Conservation (phyloP, 2,113 vertebrate species). For the Polyodon spathula region DNA sequence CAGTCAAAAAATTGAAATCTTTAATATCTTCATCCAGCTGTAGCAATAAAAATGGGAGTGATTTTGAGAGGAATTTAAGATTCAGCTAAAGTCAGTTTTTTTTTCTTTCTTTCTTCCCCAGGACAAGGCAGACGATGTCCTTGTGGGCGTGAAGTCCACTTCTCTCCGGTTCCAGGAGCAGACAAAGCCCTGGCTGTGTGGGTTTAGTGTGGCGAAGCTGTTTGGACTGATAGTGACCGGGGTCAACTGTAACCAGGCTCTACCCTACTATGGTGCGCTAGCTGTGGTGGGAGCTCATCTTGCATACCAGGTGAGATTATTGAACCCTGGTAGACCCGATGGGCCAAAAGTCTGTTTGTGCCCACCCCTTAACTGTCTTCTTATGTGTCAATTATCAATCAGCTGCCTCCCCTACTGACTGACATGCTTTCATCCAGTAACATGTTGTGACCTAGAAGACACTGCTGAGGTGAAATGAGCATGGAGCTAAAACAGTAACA, state of each 20-base stretch:
- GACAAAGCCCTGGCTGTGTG: slow-evolving; percentile 81
- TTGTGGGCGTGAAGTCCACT: slow-evolving; percentile 84
- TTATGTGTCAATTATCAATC: neutral
- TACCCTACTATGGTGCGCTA: slow-evolving; percentile 70
- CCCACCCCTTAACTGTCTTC: neutral
- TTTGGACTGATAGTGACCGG: slow-evolving; percentile 64
- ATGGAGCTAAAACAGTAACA: neutral
- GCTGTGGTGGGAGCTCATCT: slow-evolving; percentile 59
- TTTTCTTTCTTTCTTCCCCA: slow-evolving; percentile 29
- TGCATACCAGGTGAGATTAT: slow-evolving; percentile 62
- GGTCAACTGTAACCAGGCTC: slow-evolving; percentile 64
- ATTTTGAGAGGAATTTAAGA: no score
- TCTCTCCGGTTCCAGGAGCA: slow-evolving; percentile 71
- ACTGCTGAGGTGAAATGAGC: neutral
- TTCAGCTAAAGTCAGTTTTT: no score
- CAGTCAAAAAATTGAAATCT: no score
- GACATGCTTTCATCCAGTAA: no score
- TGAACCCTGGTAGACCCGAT: slow-evolving; percentile 7
- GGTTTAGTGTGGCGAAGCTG: slow-evolving; percentile 74
- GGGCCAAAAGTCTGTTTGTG: neutral
- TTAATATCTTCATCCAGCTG: neutral
- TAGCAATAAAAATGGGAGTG: neutral
- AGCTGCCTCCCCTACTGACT: neutral
- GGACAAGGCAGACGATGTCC: slow-evolving; percentile 83
- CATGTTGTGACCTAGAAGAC: no score